Evolutionary conservation across 2,888 invertebrate species (phyloP), one percentile per base, ranked within the genome.

Genomic region (Itoplectis maculator): DNA sequence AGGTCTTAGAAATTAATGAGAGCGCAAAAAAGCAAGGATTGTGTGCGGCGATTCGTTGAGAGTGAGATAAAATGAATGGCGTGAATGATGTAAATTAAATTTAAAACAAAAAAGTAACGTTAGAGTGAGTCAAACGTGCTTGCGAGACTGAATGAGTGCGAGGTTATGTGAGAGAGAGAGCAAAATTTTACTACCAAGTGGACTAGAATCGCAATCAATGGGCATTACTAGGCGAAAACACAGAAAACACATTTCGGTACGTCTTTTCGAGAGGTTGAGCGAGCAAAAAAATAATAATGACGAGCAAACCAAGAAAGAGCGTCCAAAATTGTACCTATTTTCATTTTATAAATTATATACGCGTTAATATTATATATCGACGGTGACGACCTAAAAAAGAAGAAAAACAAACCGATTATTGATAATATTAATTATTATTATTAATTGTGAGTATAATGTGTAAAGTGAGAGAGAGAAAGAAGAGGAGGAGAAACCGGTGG

Each of bases 121-220:
- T 73, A 42, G 78, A 74, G 84, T 72, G 78, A 86, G 83, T 69
- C 80, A 65, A 83, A 40, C 72, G 70, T 75, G 85, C 11, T 72
- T 80, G 87, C 42, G 85, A 79, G 69, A 45, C 82, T 74, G 79
- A 84, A 79, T 77, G 82, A 9, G 86, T 56, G 66, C 40, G 84
- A 86, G 68, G 72, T 85, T 18, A 65, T 75, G 87, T 42, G 84
- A 76, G 86, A 88, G 84, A 85, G 79, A 85, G 85, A 83, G 90
- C 91, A 92, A 92, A 92, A 92, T 91, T 92, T 92, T 91, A 91
- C 91, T 92, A 92, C 92, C 90, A 92, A 93, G 92, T 92, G 92
- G 91, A 92, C 91, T 92, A 92, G 92, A 93, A 92, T 92, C 92
- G 92, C 92, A 92, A 92, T 92, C 92, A 92, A 93, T 92, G 92